phyloP scores from a whole-genome alignment of 2,888 invertebrate species.

The Tuberolachnus salignus region DNA sequence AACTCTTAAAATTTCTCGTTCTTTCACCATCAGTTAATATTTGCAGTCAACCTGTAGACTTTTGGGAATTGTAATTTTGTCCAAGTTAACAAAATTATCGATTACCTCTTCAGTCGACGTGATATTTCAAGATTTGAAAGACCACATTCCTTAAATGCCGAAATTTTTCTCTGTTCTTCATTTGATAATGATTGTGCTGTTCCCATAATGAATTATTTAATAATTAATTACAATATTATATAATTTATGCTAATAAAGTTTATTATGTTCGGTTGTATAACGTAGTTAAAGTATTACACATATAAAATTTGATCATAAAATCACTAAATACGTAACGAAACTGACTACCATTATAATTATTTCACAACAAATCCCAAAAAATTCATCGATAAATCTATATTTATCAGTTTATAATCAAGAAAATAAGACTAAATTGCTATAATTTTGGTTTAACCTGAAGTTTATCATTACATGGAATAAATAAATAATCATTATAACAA shows the following conservation, averaged over 20 bases:
- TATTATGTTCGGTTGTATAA: not conserved
- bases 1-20: constrained; percentile 15
- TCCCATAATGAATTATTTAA: constrained; percentile 15
- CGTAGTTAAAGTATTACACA: not conserved
- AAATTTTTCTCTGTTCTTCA: constrained; percentile 1
- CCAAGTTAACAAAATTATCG: no score
- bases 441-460: constrained; percentile 11
- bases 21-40: no score
- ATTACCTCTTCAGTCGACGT: no score
- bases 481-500: no score
- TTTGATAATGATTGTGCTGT: constrained; percentile 2
- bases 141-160: constrained; percentile 17
- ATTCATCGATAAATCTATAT: constrained; percentile 8
- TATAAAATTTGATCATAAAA: not conserved
- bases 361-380: not conserved
- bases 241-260: constrained; percentile 7
- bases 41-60: no score
- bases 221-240: constrained; percentile 13
- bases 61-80: no score
- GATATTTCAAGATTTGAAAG: no score
- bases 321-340: no score
- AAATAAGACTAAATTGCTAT: no score
- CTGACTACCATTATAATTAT: constrained; percentile 1
- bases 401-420: constrained; percentile 10
- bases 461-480: constrained; percentile 9